Percentiles rank a stretch among this genome's conserved stretches.
phyloP scores from a whole-genome alignment of 1,140 invertebrate species.

The Macrostomum lignano region DNA sequence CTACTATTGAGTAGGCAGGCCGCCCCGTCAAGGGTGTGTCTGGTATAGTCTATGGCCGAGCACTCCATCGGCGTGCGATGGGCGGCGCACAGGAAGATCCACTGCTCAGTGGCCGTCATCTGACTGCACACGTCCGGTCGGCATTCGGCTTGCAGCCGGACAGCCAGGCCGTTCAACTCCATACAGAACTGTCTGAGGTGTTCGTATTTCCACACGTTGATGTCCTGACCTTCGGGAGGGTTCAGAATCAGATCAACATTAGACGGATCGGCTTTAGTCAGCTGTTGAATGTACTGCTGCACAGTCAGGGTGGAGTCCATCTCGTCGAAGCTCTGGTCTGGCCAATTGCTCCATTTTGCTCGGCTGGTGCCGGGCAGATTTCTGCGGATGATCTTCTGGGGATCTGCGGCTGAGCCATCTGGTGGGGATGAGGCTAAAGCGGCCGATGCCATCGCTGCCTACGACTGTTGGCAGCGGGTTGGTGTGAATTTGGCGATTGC shows the following conservation, averaged over 20 bases:
- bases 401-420: no score
- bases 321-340: constrained; percentile 86
- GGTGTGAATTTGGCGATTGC: no score
- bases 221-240: constrained; percentile 82
- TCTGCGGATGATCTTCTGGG: no score
- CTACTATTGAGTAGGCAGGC: constrained; percentile 92
- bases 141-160: constrained; percentile 54
- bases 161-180: constrained; percentile 86
- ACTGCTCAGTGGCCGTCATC: constrained; percentile 99
- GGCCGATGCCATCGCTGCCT: no score
- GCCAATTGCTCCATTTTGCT: constrained; percentile 91
- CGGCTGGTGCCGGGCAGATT: no score
- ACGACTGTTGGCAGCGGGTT: no score
- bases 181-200: constrained; percentile 94
- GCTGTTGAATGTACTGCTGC: constrained; percentile 89
- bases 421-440: no score
- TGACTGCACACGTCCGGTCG: constrained; percentile 80
- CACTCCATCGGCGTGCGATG: constrained; percentile 79
- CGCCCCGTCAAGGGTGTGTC: constrained; percentile 93
- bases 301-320: constrained; percentile 96
- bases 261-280: constrained; percentile 61
- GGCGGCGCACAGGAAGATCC: constrained; percentile 97
- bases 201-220: constrained; percentile 99
- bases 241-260: constrained; percentile 76
- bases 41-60: constrained; percentile 91